Evolutionary conservation across 1,140 invertebrate species (phyloP), one percentile per base, ranked within the genome.

Genomic region (Lepidurus apus): DNA sequence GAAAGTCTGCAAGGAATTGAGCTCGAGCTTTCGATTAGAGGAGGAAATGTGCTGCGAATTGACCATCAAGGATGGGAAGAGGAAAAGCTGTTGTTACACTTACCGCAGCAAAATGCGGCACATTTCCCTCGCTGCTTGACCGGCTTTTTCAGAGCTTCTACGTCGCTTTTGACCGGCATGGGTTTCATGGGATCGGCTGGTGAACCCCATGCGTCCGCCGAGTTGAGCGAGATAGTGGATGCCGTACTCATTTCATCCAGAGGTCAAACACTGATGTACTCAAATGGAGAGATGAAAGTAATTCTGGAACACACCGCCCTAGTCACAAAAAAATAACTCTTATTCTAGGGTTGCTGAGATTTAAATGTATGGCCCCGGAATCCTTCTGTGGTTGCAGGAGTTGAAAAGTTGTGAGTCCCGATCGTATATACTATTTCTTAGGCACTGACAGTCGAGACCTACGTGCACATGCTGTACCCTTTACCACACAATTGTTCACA

Each of bases 41-140:
- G 1, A 17, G 53, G 6, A 65, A 65, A 65, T 65, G 13, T 21
- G 53, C n/a, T 65, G 53, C 13, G 21, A 65, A 65, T 21, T 65
- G 53, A 65, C 5, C 53, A 7, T 7, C 8, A 65, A 65, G 53
- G 53, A 3, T 65, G 53, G 21, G 53, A 21, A 65, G 17, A 21
- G 21, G 8, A 13, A 65, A 13, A 65, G 53, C 53, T 65, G 10
- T 47, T 47, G 45, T 47, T 47, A n/a, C 53, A 21, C 53, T 65
- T 17, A 65, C 53, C 53, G 53, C 53, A 65, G 21, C 53, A 65
- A 65, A 65, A 65, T 65, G 53, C 53, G 53, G 53, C 53, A 65
- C 53, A 65, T 65, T 65, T 65, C 8, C 53, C 53, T 65, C 53
- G 8, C 21, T 65, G 17, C 21, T 65, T 65, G 17, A 7, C 53